These are phyloP conservation scores for Apantesis nais DNA, from an alignment of 2,888 invertebrate species.

Conservation along the genomic window DNA sequence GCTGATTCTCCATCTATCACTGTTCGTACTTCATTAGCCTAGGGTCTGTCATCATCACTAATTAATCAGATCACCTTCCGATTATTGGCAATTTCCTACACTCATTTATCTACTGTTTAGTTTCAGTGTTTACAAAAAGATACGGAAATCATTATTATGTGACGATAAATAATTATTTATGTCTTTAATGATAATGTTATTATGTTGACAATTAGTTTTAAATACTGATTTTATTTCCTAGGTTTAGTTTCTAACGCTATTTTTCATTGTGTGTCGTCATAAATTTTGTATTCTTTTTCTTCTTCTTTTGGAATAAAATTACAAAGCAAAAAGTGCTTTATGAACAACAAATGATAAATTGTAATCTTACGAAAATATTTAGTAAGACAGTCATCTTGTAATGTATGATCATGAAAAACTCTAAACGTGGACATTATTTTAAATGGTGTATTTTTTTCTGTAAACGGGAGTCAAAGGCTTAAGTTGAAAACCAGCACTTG, in stretches of 20 bases:
- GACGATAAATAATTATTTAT: slow-evolving; percentile 47
- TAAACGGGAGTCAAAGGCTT: too few species aligned
- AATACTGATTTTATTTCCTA: slow-evolving; percentile 30
- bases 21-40: slow-evolving; percentile 45
- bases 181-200: slow-evolving; percentile 34
- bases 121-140: slow-evolving; percentile 61
- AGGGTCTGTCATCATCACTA: slow-evolving; percentile 36
- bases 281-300: background rate
- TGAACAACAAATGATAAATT: too few species aligned
- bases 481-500: too few species aligned
- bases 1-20: slow-evolving; percentile 43
- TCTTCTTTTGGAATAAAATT: too few species aligned
- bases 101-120: slow-evolving; percentile 64
- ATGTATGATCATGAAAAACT: too few species aligned
- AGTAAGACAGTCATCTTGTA: too few species aligned
- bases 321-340: too few species aligned
- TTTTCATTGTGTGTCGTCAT: background rate
- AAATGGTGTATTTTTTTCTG: too few species aligned
- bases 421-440: too few species aligned
- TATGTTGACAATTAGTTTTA: slow-evolving; percentile 43
- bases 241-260: slow-evolving; percentile 17
- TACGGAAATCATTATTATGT: slow-evolving; percentile 68
- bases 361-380: too few species aligned
- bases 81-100: slow-evolving; percentile 62
- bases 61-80: slow-evolving; percentile 58